Conservation (phyloP, 2,888 invertebrate species). For the Brassicogethes aeneus region DNA sequence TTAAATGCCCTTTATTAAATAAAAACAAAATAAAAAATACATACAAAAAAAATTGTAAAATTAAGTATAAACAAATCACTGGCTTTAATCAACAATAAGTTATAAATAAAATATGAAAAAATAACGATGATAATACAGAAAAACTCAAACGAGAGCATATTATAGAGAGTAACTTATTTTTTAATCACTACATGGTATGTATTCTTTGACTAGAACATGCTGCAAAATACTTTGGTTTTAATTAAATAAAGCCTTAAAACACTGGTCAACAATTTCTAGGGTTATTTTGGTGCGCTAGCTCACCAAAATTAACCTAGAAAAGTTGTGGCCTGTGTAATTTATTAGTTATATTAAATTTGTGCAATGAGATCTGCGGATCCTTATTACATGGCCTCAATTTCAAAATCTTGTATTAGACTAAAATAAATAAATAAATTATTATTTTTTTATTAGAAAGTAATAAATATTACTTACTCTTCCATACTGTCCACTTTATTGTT, state of each 20-base stretch:
- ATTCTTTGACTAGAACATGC: constrained; percentile 15
- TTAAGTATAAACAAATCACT: neutral
- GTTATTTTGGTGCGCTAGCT: no score
- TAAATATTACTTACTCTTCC: constrained; percentile 24
- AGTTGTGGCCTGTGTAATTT: no score
- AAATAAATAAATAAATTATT: constrained; percentile 14
- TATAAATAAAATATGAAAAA: no score
- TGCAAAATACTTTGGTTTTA: constrained; percentile 9
- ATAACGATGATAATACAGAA: neutral
- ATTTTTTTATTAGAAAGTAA: constrained; percentile 4
- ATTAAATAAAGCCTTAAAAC: neutral
- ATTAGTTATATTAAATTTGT: constrained; percentile 15
- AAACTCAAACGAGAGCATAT: neutral
- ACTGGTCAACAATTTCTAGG: no score
- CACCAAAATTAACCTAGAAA: no score
- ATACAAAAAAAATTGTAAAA: neutral
- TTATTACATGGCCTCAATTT: constrained; percentile 31
- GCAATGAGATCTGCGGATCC: no score
- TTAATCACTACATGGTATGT: constrained; percentile 2
- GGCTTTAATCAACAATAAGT: no score
- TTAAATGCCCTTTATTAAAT: neutral
- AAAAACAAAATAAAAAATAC: neutral
- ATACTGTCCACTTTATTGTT: constrained; percentile 23
- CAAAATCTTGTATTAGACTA: constrained; percentile 33
- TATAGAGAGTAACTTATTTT: neutral